Evolutionary conservation across 2,888 invertebrate species (phyloP).

Genomic region (Platynereis dumerilii): DNA sequence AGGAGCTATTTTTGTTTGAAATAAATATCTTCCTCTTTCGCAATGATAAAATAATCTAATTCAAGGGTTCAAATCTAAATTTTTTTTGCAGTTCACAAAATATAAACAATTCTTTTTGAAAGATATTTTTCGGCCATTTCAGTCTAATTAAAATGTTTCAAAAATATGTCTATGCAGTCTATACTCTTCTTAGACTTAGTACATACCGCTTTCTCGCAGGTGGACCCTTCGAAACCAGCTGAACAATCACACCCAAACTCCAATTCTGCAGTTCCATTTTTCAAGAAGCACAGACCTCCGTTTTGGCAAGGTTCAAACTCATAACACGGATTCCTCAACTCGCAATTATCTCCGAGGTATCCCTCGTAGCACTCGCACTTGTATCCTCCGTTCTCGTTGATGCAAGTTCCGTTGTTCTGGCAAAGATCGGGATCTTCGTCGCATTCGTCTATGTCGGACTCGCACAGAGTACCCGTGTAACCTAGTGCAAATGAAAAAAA

Average conservation of each 20-base stretch:
- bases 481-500: background rate
- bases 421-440: slow-evolving; percentile 28
- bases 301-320: slow-evolving; percentile 54
- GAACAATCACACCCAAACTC: slow-evolving; percentile 14
- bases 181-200: too few species aligned
- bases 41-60: too few species aligned
- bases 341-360: slow-evolving; percentile 24
- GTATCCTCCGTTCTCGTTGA: background rate
- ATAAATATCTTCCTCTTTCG: too few species aligned
- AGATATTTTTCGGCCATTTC: too few species aligned
- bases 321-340: slow-evolving; percentile 29
- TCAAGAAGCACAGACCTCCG: slow-evolving; percentile 41
- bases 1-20: too few species aligned
- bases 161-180: too few species aligned
- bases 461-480: slow-evolving; percentile 11
- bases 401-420: slow-evolving; percentile 65
- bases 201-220: slow-evolving; percentile 20
- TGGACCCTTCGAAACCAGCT: slow-evolving; percentile 7
- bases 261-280: background rate
- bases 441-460: slow-evolving; percentile 22
- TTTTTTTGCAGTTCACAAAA: too few species aligned
- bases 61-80: too few species aligned
- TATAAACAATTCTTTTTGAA: too few species aligned
- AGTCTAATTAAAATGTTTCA: too few species aligned
- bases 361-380: slow-evolving; percentile 9